Evolutionary conservation across 1,140 invertebrate species (phyloP).

Genomic region (Drosophila quadrilineata): DNA sequence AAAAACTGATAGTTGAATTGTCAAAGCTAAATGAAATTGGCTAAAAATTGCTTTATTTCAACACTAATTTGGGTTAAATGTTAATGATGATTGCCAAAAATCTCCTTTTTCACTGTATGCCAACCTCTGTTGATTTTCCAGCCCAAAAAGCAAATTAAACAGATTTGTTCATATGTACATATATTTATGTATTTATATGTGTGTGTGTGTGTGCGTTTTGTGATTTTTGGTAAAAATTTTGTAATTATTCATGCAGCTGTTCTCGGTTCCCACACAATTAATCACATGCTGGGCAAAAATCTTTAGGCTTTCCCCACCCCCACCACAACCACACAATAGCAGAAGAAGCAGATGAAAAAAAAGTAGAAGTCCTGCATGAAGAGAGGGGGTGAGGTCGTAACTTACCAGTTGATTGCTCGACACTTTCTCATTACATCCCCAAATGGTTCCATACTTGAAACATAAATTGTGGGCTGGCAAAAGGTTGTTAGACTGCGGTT

Average conservation of each 20-base stretch:
- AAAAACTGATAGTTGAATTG: slow-evolving; percentile 53
- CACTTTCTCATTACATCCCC: slow-evolving; percentile 30
- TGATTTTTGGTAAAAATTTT: slow-evolving; percentile 63
- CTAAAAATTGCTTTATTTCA: slow-evolving; percentile 67
- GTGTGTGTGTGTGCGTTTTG: slow-evolving; percentile 25
- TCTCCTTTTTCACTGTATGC: slow-evolving; percentile 31
- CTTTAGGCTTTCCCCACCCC: slow-evolving; percentile 8
- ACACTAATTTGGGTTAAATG: slow-evolving; percentile 66
- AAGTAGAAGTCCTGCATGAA: not conserved
- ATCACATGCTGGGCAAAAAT: slow-evolving; percentile 57
- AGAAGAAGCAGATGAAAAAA: not conserved
- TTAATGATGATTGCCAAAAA: slow-evolving; percentile 65
- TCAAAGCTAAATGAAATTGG: slow-evolving; percentile 47
- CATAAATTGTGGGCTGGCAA: slow-evolving; percentile 61
- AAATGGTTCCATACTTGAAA: not conserved
- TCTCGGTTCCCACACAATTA: slow-evolving; percentile 46
- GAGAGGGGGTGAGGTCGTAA: slow-evolving; percentile 1
- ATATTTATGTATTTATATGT: too few relatives aligned
- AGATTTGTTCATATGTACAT: too few relatives aligned
- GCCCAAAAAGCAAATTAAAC: slow-evolving; percentile 32
- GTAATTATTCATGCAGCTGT: slow-evolving; percentile 74
- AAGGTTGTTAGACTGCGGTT: slow-evolving; percentile 65
- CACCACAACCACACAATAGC: too few relatives aligned
- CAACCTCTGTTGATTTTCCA: slow-evolving; percentile 47
- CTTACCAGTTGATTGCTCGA: slow-evolving; percentile 56